Conservation (phyloP, 2,113 vertebrate genomes). For the Carlito syrichta region DNA sequence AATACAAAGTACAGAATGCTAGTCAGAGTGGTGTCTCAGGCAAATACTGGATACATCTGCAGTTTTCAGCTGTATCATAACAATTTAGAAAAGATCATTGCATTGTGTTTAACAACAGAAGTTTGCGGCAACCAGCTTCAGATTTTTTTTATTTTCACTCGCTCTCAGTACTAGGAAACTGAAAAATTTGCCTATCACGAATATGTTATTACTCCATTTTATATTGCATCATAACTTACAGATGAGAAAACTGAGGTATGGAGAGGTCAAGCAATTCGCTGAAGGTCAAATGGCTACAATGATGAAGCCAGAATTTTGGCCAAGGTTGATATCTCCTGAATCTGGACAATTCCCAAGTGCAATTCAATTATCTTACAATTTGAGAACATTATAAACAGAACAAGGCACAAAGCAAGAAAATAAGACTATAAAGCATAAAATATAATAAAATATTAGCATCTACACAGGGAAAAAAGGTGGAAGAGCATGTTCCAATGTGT, state of each 20-base stretch:
- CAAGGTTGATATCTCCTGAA: not conserved
- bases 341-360: not conserved
- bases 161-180: no score
- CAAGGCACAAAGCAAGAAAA: not conserved
- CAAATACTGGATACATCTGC: no score
- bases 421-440: not conserved
- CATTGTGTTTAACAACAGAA: no score
- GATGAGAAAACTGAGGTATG: not conserved
- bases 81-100: no score
- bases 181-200: no score
- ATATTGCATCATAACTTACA: not conserved
- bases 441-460: not conserved
- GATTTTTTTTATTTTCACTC: no score
- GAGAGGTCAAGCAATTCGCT: not conserved
- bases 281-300: not conserved
- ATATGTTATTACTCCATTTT: not conserved
- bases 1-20: no score
- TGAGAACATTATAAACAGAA: not conserved
- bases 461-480: not conserved
- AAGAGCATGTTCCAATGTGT: not conserved
- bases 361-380: not conserved
- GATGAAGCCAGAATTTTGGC: not conserved
- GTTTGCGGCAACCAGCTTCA: no score
- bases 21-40: no score
- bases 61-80: no score